Conservation (phyloP, 2,797 vertebrate genomes). For the Simalia tracyae region DNA sequence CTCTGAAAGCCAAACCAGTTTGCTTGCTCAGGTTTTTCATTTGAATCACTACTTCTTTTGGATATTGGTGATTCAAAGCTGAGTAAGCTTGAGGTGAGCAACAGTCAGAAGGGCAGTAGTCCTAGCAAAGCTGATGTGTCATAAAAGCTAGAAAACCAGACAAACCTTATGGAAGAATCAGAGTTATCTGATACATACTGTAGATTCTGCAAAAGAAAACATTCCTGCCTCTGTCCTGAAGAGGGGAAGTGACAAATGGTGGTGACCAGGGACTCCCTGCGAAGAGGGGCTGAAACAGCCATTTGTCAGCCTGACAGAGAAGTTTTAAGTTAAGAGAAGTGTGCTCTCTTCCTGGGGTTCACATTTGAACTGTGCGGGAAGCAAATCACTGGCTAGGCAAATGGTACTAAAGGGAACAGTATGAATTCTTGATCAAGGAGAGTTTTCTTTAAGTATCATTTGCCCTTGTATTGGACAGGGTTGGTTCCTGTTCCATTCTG, state of each 20-base stretch:
- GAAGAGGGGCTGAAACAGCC: not conserved
- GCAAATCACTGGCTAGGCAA: not conserved
- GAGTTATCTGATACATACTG: not conserved
- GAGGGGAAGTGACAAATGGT: not conserved
- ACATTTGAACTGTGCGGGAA: not conserved
- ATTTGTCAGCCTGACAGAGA: not conserved
- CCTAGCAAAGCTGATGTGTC: constrained; percentile 25
- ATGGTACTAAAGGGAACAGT: not conserved
- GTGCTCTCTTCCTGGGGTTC: not conserved
- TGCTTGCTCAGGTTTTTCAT: constrained; percentile 73
- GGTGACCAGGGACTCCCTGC: not conserved
- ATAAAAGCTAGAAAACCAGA: constrained; percentile 19
- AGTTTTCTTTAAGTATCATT: constrained; percentile 41
- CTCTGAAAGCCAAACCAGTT: constrained; percentile 66
- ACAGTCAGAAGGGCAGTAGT: constrained; percentile 29
- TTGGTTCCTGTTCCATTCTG: constrained; percentile 31
- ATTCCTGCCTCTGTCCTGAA: not conserved
- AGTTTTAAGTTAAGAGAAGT: not conserved
- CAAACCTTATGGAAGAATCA: not conserved
- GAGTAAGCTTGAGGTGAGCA: constrained; percentile 21
- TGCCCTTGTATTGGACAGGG: constrained; percentile 27
- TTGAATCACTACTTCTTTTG: constrained; percentile 50
- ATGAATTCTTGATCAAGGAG: not conserved
- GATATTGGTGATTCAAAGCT: constrained; percentile 21
- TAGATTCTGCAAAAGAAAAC: not conserved